Evolutionary conservation across 2,888 invertebrate species (phyloP).

Genomic region (Drosophila monieri): DNA sequence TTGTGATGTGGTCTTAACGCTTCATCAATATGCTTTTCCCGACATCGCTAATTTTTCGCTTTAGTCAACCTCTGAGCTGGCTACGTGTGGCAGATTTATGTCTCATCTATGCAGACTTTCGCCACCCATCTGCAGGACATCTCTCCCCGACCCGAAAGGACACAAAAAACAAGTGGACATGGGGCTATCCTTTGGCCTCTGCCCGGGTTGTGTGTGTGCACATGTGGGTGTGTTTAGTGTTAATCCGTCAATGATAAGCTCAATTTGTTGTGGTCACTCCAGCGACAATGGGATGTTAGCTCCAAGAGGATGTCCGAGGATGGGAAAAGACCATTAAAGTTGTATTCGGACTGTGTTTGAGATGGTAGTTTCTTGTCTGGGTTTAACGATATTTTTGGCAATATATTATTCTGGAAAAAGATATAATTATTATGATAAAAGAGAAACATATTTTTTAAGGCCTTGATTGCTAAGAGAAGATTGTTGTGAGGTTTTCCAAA

Average conservation of each 20-base stretch:
- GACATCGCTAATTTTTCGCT: constrained; percentile 69
- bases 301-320: constrained; percentile 5
- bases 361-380: constrained; percentile 40
- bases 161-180: constrained; percentile 54
- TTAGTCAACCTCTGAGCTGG: constrained; percentile 58
- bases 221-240: constrained; percentile 70
- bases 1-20: constrained; percentile 51
- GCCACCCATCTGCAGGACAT: background rate
- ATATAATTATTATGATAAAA: too few relatives aligned
- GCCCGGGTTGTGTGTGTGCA: constrained; percentile 7
- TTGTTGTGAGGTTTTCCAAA: too few relatives aligned
- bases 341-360: constrained; percentile 58
- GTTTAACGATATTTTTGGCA: background rate
- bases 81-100: constrained; percentile 73
- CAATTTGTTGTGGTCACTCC: constrained; percentile 79
- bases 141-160: background rate
- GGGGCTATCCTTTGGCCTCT: constrained; percentile 20
- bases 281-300: constrained; percentile 60
- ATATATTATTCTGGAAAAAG: background rate
- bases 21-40: constrained; percentile 76
- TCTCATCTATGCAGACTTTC: constrained; percentile 36
- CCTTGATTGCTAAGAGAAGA: too few relatives aligned
- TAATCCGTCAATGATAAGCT: constrained; percentile 82
- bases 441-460: too few relatives aligned
- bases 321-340: constrained; percentile 63